Percentiles rank a stretch among this genome's conserved stretches.
Conservation (phyloP, 37 sponge, comb jelly and placozoan genomes). For the Cladorhizidae sp. region DNA sequence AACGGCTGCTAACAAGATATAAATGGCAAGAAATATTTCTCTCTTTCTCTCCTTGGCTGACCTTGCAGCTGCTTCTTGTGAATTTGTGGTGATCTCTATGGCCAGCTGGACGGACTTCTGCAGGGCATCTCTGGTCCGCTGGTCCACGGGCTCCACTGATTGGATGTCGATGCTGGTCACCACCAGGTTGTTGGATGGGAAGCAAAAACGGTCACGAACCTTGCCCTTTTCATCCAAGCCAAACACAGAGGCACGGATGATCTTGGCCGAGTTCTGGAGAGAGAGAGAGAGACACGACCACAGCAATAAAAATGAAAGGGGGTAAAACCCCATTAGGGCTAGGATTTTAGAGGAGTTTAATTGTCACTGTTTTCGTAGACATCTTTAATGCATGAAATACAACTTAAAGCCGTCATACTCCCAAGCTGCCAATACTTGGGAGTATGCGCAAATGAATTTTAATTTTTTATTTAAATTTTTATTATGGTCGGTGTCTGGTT, state of each 20-base stretch:
- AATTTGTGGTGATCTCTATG: conserved; percentile 99
- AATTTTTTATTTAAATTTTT: no score
- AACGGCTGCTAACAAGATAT: no score
- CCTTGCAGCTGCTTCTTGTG: conserved; percentile 98
- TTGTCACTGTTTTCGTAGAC: no score
- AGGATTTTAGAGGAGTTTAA: no score
- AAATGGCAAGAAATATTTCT: no score
- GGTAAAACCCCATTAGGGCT: no score
- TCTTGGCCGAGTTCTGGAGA: conserved; percentile 94
- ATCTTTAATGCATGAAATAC: no score
- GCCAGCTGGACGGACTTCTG: conserved; percentile 99
- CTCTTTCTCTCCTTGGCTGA: conserved; percentile 40
- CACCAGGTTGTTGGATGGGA: conserved; percentile 94
- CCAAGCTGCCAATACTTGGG: no score
- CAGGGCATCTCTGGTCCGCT: conserved; percentile 98
- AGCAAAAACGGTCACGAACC: conserved; percentile 86
- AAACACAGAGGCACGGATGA: conserved; percentile 98
- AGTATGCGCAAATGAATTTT: no score
- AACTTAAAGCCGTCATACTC: no score
- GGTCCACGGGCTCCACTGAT: conserved; percentile 99
- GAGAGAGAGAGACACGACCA: not conserved
- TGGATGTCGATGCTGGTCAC: conserved; percentile 99
- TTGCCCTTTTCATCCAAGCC: conserved; percentile 94
- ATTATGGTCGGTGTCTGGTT: no score
- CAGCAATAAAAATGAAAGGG: no score